Evolutionary conservation across 2,797 vertebrate genomes (phyloP).

Genomic region (Perodicticus potto): DNA sequence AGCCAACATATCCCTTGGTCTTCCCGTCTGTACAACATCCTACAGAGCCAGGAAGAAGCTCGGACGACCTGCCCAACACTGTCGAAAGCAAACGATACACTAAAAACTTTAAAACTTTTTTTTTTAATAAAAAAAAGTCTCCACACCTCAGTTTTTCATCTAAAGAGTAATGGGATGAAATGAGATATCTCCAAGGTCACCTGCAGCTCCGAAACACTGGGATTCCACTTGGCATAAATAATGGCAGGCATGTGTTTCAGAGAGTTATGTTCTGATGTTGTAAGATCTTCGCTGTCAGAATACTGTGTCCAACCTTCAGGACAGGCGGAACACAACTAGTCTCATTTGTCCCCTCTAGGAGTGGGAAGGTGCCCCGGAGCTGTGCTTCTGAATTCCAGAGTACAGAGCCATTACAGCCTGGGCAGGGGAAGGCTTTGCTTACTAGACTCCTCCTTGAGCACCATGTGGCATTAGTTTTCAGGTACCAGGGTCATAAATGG

Average conservation of each 20-base stretch:
- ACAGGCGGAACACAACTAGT: not conserved
- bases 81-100: not conserved
- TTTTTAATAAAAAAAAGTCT: not conserved
- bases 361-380: not conserved
- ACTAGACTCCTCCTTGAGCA: not conserved
- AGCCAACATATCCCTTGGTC: not conserved
- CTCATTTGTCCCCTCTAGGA: not conserved
- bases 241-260: not conserved
- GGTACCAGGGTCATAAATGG: not conserved
- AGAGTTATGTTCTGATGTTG: not conserved
- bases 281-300: not conserved
- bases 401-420: accelerated
- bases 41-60: not conserved
- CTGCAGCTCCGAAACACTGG: not conserved
- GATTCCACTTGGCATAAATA: not conserved
- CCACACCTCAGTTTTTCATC: not conserved
- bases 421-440: not conserved
- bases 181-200: not conserved
- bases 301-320: not conserved
- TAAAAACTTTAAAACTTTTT: not conserved
- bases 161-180: not conserved
- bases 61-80: not conserved
- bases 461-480: not conserved
- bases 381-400: not conserved
- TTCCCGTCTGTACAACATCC: not conserved